Conservation (phyloP, 2,888 invertebrate species). For the Lycaena phlaeas region DNA sequence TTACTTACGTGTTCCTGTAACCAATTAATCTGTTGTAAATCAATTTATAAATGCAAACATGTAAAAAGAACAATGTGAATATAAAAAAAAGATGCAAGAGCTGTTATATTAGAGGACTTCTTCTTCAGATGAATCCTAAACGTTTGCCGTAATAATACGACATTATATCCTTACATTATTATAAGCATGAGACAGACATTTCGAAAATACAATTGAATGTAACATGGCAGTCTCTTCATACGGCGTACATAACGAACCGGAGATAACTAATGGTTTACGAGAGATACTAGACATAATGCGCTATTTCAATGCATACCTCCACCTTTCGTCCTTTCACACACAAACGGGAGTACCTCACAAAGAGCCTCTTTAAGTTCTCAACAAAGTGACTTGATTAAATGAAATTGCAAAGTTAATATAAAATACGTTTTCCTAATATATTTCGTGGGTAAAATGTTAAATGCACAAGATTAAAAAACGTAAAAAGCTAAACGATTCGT, state of each 20-base stretch:
- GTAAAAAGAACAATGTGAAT: too few species aligned
- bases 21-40: too few species aligned
- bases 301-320: conserved; percentile 19
- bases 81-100: too few species aligned
- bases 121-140: too few species aligned
- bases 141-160: too few species aligned
- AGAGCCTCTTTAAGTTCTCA: not conserved
- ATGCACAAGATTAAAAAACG: conserved; percentile 2
- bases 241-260: conserved; percentile 13
- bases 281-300: conserved; percentile 17
- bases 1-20: too few species aligned
- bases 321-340: conserved; percentile 7
- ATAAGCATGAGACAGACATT: not conserved
- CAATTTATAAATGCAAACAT: too few species aligned
- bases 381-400: not conserved
- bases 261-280: conserved; percentile 14
- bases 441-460: not conserved
- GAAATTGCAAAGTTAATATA: not conserved
- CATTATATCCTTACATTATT: too few species aligned
- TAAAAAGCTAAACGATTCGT: not conserved
- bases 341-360: conserved; percentile 1
- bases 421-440: not conserved
- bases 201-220: not conserved
- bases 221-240: conserved; percentile 10
- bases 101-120: too few species aligned